Evolutionary conservation across 2,113 vertebrate genomes (phyloP), one percentile per base, ranked within the genome.

Genomic region (Poeciliopsis occidentalis): DNA sequence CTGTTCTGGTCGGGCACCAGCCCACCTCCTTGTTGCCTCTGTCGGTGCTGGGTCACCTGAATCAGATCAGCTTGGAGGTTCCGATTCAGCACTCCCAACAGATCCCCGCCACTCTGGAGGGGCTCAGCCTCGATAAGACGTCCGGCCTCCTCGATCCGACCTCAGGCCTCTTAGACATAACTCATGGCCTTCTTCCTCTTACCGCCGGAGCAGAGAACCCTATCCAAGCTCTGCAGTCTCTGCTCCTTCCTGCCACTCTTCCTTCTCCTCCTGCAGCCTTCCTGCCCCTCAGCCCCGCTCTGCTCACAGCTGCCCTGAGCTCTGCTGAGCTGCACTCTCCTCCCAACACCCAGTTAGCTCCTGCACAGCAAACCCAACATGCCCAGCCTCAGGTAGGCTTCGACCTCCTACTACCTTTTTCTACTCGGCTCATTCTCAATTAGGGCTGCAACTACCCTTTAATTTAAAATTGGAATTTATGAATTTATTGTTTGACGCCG

Each of bases 201-300:
- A 80, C 90, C 62, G 77, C 87, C 31, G 83, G 85, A 79, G 88
- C 93, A 63, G 94, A 94, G 54, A 91, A 87, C 41, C 54, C 90
- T 69, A 60, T 94, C 62, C 93, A 93, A 78, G 90, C 94, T 31
- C 90, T 95, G 54, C 93, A 93, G 82, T 94, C 95, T 34, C 89
- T 95, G 41, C 91, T 96, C 0, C 92, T 95, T 81, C 93, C 95
- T 26, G 77, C 93, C 7, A 80, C 94, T 71, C 89, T 95, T 61
- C 89, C 92, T 67, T 91, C 93, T 29, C 83, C 78, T 78, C 83
- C 81, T n/a, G 71, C 90, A 64, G 89, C 95, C 89, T 93, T 96
- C 92, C 93, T 96, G 86, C 92, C 95, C 92, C 95, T 96, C 91
- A 95, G 93, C 87, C 95, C 96, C 63, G 88, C 92, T 86, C 93